Conservation (phyloP, 2,888 invertebrate genomes). For the Gonocerus acuteangulatus region DNA sequence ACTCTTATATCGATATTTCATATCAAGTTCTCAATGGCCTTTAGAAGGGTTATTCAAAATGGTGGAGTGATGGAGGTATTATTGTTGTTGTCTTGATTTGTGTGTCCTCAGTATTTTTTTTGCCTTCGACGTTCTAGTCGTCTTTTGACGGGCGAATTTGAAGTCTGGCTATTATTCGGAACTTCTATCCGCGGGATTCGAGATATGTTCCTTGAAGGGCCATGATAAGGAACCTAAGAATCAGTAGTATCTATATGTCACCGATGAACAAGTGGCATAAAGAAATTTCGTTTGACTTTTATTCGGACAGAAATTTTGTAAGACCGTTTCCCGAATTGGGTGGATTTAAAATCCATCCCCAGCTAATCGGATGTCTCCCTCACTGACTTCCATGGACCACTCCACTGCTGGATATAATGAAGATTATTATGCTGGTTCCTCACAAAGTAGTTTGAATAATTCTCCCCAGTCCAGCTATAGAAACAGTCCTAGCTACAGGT, state of each 20-base stretch:
- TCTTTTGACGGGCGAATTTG: background rate
- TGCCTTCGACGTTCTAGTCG: background rate
- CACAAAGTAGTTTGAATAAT: slow-evolving; percentile 33
- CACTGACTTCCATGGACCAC: slow-evolving; percentile 44
- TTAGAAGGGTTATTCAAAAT: slow-evolving; percentile 18
- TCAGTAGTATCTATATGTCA: slow-evolving; percentile 14
- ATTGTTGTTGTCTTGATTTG: slow-evolving; percentile 25
- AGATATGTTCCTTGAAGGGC: slow-evolving; percentile 13
- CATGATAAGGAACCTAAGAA: slow-evolving; percentile 20
- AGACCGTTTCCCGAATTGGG: slow-evolving; percentile 27
- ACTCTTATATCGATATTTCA: background rate
- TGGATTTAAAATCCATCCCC: slow-evolving; percentile 37
- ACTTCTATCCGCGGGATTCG: background rate
- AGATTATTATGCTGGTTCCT: slow-evolving; percentile 38
- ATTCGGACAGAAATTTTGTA: slow-evolving; percentile 7
- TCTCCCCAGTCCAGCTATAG: slow-evolving; percentile 37
- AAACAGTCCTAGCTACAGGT: slow-evolving; percentile 35
- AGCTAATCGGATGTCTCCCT: slow-evolving; percentile 43
- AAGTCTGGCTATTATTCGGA: background rate
- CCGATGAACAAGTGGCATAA: slow-evolving; percentile 27
- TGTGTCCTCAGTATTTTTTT: background rate
- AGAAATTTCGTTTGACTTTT: slow-evolving; percentile 1
- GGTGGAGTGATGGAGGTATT: slow-evolving; percentile 3
- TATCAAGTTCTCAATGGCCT: slow-evolving; percentile 9
- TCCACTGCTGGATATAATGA: slow-evolving; percentile 41